Evolutionary conservation across 2,797 vertebrate genomes (phyloP).

Genomic region (Takifugu rubripes): DNA sequence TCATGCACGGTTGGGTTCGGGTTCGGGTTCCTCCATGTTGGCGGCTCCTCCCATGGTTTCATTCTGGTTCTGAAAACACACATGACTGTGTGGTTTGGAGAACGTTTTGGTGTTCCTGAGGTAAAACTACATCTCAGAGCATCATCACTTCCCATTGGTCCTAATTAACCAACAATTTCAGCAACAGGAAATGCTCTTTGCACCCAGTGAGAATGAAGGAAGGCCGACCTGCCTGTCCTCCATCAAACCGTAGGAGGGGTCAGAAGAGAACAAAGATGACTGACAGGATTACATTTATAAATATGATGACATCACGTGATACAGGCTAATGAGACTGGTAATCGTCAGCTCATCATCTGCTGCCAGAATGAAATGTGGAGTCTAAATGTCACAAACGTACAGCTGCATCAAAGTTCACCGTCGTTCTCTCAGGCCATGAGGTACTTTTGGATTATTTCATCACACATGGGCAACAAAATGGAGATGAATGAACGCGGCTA

Average conservation of each 20-base stretch:
- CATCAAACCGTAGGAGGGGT: constrained; percentile 17
- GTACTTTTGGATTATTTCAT: constrained; percentile 10
- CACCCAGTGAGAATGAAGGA: neutral
- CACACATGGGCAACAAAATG: neutral
- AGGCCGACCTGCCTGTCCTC: constrained; percentile 1
- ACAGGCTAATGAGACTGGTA: constrained; percentile 48
- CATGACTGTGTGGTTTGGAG: no score
- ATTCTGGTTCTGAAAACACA: no score
- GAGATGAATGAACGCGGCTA: constrained; percentile 11
- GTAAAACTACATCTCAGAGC: no score
- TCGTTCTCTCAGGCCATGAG: constrained; percentile 13
- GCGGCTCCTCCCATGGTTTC: no score
- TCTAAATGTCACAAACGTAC: constrained; percentile 25
- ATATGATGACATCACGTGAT: constrained; percentile 43
- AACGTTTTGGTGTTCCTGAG: no score
- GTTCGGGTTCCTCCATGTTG: no score
- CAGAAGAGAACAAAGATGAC: constrained; percentile 29
- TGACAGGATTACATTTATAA: constrained; percentile 17
- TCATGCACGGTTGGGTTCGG: no score
- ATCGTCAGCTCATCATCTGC: constrained; percentile 61
- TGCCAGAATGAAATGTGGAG: constrained; percentile 41
- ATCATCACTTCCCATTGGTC: no score
- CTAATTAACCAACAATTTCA: no score
- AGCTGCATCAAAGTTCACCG: constrained; percentile 21
- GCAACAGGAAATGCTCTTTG: constrained; percentile 12